Evolutionary conservation across 2,797 vertebrate genomes (phyloP).

Genomic region (Eulemur coronatus): DNA sequence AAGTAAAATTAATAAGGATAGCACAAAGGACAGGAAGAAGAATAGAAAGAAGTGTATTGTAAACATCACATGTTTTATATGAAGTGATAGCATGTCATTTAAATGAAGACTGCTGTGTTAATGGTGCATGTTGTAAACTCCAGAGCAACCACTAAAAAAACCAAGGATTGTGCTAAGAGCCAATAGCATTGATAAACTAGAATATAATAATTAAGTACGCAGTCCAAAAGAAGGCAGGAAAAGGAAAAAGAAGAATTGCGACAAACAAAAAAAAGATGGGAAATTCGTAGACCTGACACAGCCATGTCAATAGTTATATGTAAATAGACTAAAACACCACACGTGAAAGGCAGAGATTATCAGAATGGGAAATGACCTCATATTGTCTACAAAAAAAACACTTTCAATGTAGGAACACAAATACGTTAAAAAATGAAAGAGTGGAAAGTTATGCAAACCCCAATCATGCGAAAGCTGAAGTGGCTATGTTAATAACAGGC

Average conservation of each 20-base stretch:
- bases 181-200: background rate
- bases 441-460: accelerated
- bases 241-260: background rate
- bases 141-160: background rate
- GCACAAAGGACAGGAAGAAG: background rate
- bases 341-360: background rate
- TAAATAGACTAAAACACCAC: background rate
- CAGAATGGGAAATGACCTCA: background rate
- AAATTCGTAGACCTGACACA: background rate
- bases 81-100: background rate
- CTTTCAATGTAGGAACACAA: background rate
- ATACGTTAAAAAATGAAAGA: background rate
- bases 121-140: no score
- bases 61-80: background rate
- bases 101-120: background rate
- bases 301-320: no score
- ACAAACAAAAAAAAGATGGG: background rate
- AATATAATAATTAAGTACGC: background rate
- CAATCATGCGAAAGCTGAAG: background rate
- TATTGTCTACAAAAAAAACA: background rate
- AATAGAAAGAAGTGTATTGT: background rate
- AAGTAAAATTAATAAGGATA: background rate
- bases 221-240: background rate
- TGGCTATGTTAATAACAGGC: no score
- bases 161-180: background rate